phyloP scores from a whole-genome alignment of 2,797 vertebrate genomes.

The Neomorphus geoffroyi region DNA sequence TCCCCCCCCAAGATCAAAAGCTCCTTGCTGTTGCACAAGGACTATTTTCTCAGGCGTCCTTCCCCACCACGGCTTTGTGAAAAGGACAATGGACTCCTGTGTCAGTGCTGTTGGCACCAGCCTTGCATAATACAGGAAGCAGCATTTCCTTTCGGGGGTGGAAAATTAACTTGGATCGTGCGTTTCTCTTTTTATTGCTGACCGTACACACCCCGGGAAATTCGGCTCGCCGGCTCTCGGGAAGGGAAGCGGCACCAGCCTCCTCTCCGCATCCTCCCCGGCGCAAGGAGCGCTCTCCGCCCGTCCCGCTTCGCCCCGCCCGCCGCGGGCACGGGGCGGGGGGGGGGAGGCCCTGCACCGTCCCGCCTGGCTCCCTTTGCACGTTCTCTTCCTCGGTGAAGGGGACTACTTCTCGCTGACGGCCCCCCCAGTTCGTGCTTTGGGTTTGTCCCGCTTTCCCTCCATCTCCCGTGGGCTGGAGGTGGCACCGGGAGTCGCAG shows the following conservation, averaged over 20 bases:
- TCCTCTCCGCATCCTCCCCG: slow-evolving; percentile 62
- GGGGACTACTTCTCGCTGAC: no score
- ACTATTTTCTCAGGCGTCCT: slow-evolving; percentile 81
- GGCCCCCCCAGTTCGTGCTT: no score
- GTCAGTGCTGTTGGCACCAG: slow-evolving; percentile 82
- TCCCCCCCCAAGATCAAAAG: slow-evolving; percentile 74
- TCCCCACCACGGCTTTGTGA: slow-evolving; percentile 79
- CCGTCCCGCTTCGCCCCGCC: not conserved
- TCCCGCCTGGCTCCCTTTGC: not conserved
- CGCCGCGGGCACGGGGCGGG: not conserved
- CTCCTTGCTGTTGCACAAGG: slow-evolving; percentile 49
- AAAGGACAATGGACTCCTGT: slow-evolving; percentile 80
- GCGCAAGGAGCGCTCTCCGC: not conserved
- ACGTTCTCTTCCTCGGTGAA: no score
- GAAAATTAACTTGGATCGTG: slow-evolving; percentile 84
- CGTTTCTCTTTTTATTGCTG: slow-evolving; percentile 83
- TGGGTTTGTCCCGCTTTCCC: not conserved
- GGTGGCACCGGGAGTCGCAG: not conserved
- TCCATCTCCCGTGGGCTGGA: not conserved
- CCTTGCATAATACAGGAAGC: slow-evolving; percentile 83
- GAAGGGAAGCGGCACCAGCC: slow-evolving; percentile 68
- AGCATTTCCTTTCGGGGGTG: slow-evolving; percentile 82
- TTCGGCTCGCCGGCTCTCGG: slow-evolving; percentile 68
- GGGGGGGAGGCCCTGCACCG: slow-evolving; percentile 18
- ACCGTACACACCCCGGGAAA: slow-evolving; percentile 82